A percentile compares a stretch with the other conserved stretches of the same genome.
Evolutionary conservation across 2,113 vertebrate species (phyloP).

Genomic region (Psittacara wagleri): DNA sequence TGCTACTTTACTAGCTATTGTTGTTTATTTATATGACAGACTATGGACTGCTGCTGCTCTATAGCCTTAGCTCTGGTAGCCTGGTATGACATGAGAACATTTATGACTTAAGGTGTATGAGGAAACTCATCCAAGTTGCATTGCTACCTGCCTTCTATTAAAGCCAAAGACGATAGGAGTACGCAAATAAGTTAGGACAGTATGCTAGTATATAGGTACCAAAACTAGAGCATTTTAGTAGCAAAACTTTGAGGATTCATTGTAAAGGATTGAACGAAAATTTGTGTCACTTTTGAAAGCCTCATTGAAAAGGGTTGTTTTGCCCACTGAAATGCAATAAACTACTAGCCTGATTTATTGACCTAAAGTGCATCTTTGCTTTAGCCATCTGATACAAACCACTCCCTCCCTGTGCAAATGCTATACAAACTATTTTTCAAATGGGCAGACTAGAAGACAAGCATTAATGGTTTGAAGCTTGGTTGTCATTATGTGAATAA

Average conservation of each 20-base stretch:
- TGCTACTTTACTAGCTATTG: neutral
- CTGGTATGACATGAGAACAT: neutral
- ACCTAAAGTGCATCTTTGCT: neutral
- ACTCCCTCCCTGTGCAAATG: neutral
- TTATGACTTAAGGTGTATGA: neutral
- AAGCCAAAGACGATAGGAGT: neutral
- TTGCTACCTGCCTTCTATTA: neutral
- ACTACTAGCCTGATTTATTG: neutral
- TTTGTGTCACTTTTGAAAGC: neutral
- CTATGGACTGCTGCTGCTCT: neutral
- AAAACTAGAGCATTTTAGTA: neutral
- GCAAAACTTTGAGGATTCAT: neutral
- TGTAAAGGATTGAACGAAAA: neutral
- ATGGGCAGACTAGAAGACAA: neutral
- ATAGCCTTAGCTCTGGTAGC: neutral
- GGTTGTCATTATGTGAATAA: neutral
- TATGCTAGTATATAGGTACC: neutral
- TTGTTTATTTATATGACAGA: neutral
- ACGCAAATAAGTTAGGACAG: neutral
- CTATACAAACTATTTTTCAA: neutral
- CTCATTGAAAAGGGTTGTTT: neutral
- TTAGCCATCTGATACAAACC: neutral
- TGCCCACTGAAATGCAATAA: neutral
- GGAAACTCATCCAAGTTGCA: neutral
- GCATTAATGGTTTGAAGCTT: neutral